Percentiles rank a stretch among this genome's conserved stretches.
Evolutionary conservation across 2,888 invertebrate species (phyloP).

Genomic region (Parthenolecanium corni): DNA sequence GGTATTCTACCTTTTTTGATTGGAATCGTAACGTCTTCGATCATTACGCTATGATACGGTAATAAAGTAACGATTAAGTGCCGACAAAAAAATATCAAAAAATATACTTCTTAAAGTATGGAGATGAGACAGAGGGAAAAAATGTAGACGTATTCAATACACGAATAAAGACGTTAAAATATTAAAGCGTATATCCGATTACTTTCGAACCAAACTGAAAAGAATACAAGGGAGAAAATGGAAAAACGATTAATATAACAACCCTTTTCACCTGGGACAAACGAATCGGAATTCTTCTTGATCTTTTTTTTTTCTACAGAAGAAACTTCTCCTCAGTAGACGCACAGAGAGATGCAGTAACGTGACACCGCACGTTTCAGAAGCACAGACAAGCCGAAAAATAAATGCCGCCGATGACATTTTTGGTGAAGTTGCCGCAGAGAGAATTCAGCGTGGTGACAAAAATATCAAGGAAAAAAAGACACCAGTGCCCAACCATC

Average conservation of each 20-base stretch:
- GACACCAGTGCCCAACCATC: too few relatives aligned
- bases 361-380: slow-evolving; percentile 12
- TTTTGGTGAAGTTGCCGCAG: neutral
- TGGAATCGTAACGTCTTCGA: neutral
- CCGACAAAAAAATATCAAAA: neutral
- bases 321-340: too few relatives aligned
- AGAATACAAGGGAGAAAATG: neutral
- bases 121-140: neutral
- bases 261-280: slow-evolving; percentile 22
- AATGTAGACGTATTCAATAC: neutral
- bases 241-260: slow-evolving; percentile 15
- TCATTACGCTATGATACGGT: neutral
- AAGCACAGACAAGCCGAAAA: slow-evolving; percentile 1
- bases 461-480: too few relatives aligned
- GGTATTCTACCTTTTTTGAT: neutral
- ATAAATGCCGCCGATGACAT: slow-evolving; percentile 8
- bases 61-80: neutral
- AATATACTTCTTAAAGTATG: neutral
- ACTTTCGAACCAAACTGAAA: neutral
- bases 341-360: slow-evolving; percentile 3
- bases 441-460: too few relatives aligned
- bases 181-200: slow-evolving; percentile 25
- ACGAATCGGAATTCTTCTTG: slow-evolving; percentile 8
- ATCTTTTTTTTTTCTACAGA: neutral
- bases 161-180: slow-evolving; percentile 25